phyloP scores from a whole-genome alignment of 2,113 vertebrate genomes.

The Isurus oxyrinchus region DNA sequence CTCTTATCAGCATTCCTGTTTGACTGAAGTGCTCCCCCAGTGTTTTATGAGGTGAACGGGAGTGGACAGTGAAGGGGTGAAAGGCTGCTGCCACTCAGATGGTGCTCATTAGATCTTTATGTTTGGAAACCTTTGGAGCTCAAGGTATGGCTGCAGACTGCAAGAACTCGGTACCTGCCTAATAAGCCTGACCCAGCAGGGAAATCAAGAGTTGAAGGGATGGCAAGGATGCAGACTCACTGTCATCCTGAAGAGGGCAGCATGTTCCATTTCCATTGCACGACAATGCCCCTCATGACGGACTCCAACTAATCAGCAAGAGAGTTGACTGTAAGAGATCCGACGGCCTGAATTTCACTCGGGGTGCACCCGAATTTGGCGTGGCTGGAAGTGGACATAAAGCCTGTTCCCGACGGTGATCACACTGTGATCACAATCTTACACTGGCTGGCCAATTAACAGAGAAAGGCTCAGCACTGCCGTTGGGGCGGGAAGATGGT shows the following conservation, averaged over 20 bases:
- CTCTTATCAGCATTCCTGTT: background rate
- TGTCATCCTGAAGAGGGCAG: background rate
- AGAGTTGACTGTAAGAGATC: background rate
- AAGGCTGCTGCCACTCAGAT: background rate
- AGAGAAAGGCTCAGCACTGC: too few species aligned
- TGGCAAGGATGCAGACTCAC: background rate
- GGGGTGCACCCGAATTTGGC: too few species aligned
- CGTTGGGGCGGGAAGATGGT: too few species aligned
- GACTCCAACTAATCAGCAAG: background rate
- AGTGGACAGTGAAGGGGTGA: background rate
- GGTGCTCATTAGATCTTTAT: background rate
- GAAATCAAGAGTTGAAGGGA: background rate
- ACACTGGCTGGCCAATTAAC: too few species aligned
- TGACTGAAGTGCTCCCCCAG: background rate
- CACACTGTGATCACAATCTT: too few species aligned
- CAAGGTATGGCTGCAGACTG: background rate
- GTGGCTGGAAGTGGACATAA: too few species aligned
- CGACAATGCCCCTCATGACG: background rate
- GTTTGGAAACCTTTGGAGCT: background rate
- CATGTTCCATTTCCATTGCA: background rate
- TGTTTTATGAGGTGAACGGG: background rate
- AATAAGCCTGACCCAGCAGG: background rate
- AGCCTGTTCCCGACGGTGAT: too few species aligned
- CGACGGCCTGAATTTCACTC: too few species aligned
- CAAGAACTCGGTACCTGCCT: background rate